Conservation (phyloP, 2,888 invertebrate species). For the Archips xylosteana region DNA sequence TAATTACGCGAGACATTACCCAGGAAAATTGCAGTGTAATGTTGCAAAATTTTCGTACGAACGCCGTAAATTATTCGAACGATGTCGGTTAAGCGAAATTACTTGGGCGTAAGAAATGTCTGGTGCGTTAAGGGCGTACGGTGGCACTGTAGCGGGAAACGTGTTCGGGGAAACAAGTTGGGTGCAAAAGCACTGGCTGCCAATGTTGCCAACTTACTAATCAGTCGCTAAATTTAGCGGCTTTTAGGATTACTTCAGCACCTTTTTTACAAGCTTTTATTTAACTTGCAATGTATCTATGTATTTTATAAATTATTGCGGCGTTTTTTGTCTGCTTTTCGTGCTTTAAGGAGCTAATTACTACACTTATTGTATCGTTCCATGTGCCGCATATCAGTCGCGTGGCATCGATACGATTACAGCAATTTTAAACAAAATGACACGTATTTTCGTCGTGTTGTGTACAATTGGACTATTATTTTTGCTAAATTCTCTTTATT, state of each 20-base stretch:
- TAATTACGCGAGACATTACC: slow-evolving; percentile 42
- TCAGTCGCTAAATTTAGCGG: too few species aligned
- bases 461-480: too few species aligned
- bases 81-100: slow-evolving; percentile 42
- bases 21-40: slow-evolving; percentile 40
- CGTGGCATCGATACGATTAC: not conserved
- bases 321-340: too few species aligned
- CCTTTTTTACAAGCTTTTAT: too few species aligned
- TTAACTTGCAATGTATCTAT: too few species aligned
- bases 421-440: too few species aligned
- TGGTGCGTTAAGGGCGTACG: slow-evolving; percentile 17
- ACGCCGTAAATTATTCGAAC: slow-evolving; percentile 42
- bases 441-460: too few species aligned
- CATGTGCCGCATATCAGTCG: not conserved
- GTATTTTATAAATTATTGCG: too few species aligned
- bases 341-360: too few species aligned
- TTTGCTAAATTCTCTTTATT: too few species aligned
- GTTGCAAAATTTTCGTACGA: slow-evolving; percentile 43
- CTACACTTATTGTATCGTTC: not conserved
- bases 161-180: not conserved
- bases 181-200: not conserved
- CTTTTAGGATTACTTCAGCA: too few species aligned
- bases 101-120: slow-evolving; percentile 40
- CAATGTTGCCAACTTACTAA: too few species aligned
- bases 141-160: slow-evolving; percentile 6